These are phyloP conservation scores for Anastrepha ludens DNA, from an alignment of 1,140 invertebrate genomes.

Conservation along the genomic window DNA sequence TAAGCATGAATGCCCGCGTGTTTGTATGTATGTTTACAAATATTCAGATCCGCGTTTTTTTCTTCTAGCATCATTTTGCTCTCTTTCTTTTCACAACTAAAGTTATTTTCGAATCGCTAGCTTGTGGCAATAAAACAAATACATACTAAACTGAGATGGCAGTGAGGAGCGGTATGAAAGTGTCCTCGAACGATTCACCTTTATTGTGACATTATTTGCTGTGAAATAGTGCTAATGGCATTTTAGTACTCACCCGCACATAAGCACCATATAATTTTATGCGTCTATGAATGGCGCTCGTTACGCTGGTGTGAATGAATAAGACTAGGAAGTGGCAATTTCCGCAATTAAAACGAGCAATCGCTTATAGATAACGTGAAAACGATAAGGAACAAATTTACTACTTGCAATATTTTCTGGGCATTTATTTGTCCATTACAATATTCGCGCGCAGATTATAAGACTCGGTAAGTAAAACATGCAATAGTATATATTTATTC, in stretches of 20 bases:
- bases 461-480: too few species aligned
- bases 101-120: neutral
- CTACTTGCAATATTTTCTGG: neutral
- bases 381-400: neutral
- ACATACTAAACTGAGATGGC: neutral
- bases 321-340: slow-evolving; percentile 33
- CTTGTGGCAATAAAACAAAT: slow-evolving; percentile 29
- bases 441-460: too few species aligned
- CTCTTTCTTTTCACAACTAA: neutral
- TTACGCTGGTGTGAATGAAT: slow-evolving; percentile 1
- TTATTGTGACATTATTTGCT: slow-evolving; percentile 40
- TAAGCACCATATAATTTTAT: neutral
- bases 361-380: slow-evolving; percentile 49
- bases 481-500: too few species aligned
- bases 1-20: too few species aligned
- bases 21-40: too few species aligned
- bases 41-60: too few species aligned
- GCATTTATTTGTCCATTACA: too few species aligned
- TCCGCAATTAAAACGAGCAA: slow-evolving; percentile 52
- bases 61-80: neutral
- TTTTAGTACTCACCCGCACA: neutral
- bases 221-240: slow-evolving; percentile 34
- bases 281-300: neutral
- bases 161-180: neutral
- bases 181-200: neutral